Evolutionary conservation across 2,888 invertebrate genomes (phyloP).

Genomic region (Mamestra brassicae): DNA sequence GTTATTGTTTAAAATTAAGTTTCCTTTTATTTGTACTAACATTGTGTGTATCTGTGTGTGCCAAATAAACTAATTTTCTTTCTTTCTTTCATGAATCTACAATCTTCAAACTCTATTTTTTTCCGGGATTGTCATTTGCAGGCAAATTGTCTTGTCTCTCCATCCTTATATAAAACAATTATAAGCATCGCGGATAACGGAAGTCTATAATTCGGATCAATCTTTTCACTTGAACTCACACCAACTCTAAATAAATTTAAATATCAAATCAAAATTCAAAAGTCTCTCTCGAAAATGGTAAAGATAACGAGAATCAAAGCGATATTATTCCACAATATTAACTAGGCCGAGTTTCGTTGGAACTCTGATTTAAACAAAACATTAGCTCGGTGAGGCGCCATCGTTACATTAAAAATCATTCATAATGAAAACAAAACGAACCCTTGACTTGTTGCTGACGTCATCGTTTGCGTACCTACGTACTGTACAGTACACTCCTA

Average conservation of each 20-base stretch:
- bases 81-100: no score
- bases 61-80: no score
- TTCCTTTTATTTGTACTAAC: no score
- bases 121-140: neutral
- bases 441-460: slow-evolving; percentile 53
- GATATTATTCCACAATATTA: slow-evolving; percentile 48
- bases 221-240: slow-evolving; percentile 27
- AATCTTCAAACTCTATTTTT: neutral
- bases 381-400: slow-evolving; percentile 35
- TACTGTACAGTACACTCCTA: neutral
- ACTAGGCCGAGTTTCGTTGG: slow-evolving; percentile 24
- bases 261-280: slow-evolving; percentile 21
- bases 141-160: slow-evolving; percentile 8
- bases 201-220: slow-evolving; percentile 24
- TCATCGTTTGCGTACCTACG: slow-evolving; percentile 27
- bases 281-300: slow-evolving; percentile 15
- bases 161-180: neutral
- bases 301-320: slow-evolving; percentile 30
- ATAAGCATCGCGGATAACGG: slow-evolving; percentile 1
- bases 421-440: slow-evolving; percentile 46
- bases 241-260: slow-evolving; percentile 22
- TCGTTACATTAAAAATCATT: slow-evolving; percentile 47
- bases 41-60: no score
- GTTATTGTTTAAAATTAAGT: no score
- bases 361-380: slow-evolving; percentile 56